phyloP scores from a whole-genome alignment of 2,797 vertebrate genomes.

The Sternotherus odoratus region DNA sequence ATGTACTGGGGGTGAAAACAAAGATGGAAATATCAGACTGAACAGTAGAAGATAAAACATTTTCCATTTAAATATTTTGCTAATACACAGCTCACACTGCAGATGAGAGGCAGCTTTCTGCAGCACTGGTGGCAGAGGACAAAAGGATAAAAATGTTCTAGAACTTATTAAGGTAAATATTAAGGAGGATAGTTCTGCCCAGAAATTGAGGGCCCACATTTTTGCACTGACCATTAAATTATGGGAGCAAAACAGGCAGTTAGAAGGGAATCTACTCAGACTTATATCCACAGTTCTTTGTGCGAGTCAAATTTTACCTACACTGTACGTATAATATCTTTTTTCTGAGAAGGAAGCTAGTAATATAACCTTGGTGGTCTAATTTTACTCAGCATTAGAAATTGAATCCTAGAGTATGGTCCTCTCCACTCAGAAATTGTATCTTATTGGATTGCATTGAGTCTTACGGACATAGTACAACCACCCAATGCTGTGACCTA shows the following conservation, averaged over 20 bases:
- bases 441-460: neutral
- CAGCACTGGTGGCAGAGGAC: neutral
- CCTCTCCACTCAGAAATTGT: neutral
- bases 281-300: neutral
- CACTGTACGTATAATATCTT: accelerated
- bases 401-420: neutral
- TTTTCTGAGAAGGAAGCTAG: neutral
- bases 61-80: neutral
- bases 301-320: neutral
- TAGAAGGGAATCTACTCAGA: neutral
- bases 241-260: neutral
- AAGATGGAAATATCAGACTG: neutral
- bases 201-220: neutral
- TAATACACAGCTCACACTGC: neutral
- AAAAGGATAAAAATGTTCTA: neutral
- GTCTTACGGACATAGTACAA: neutral
- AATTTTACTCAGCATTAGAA: neutral
- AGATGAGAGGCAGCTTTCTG: neutral
- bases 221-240: neutral
- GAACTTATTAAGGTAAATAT: neutral
- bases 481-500: neutral
- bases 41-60: neutral
- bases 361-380: neutral
- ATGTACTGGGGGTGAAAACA: neutral
- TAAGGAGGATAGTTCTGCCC: neutral